Evolutionary conservation across 2,113 vertebrate species (phyloP).

Genomic region (Rhinogobius similis): DNA sequence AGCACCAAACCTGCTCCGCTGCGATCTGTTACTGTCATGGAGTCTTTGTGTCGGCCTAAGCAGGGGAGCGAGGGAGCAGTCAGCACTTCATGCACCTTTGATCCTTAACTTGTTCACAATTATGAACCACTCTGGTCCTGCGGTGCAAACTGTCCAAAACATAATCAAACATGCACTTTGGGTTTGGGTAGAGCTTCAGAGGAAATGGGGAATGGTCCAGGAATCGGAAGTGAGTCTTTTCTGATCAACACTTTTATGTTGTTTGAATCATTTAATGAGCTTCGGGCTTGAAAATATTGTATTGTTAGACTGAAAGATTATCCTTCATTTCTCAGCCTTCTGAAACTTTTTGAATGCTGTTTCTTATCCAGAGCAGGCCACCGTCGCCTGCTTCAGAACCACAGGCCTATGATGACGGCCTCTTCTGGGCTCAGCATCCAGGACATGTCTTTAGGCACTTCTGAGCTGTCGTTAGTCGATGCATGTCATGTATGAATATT

Average conservation of each 20-base stretch:
- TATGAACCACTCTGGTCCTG: conserved; percentile 26
- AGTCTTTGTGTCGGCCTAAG: no score
- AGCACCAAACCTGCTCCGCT: conserved; percentile 75
- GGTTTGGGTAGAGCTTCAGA: conserved; percentile 8
- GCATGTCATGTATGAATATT: no score
- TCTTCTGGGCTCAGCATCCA: no score
- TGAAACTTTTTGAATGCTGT: background rate
- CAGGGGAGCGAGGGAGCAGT: background rate
- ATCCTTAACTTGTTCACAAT: conserved; percentile 41
- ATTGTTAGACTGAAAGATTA: background rate
- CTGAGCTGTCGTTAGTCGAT: no score
- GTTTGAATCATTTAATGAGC: background rate
- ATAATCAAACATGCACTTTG: conserved; percentile 11
- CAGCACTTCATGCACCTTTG: conserved; percentile 44
- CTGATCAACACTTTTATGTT: background rate
- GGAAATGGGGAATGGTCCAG: conserved; percentile 27
- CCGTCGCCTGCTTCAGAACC: background rate
- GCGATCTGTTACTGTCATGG: conserved; percentile 77
- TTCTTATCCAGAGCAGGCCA: background rate
- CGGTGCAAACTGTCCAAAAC: conserved; percentile 15
- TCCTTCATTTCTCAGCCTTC: background rate
- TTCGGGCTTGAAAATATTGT: background rate
- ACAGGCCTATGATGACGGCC: no score
- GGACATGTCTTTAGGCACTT: no score
- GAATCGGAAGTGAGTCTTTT: conserved; percentile 14